Evolutionary conservation across 2,113 vertebrate species (phyloP), one percentile per base, ranked within the genome.

Genomic region (Nesogale talazaci): DNA sequence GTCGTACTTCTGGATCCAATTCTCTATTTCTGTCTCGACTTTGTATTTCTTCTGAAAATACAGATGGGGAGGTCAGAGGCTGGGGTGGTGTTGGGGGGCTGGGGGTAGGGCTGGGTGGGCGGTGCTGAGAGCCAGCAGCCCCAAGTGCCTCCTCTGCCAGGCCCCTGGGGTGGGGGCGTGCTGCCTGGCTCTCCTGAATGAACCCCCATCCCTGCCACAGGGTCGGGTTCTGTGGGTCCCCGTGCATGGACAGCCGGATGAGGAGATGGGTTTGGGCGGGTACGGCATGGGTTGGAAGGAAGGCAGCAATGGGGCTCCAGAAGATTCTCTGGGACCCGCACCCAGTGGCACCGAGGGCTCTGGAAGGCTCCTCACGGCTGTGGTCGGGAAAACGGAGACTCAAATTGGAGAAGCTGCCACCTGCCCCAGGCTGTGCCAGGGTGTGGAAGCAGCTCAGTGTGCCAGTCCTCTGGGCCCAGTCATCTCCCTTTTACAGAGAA

Each of bases 1-100:
- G 22, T 99, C 98, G 0, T 99, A 99, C 79, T 97, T 98, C 96
- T 98, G 97, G 84, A 99, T 97, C 98, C 99, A 98, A 94, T 98
- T 98, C 90, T 98, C 97, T 22, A 99, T 98, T 96, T 99, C 98
- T 0, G 12, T 97, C 94, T 99, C 98, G 57, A 98, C 19, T 94
- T 98, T 98, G 94, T 98, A 97, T 72, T 98, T 99, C 96, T 98
- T 98, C 99, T 99, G 91, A 85, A 96, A 93, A 63, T 15, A 19
- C 75, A 91, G 89, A 65, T 1, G 59, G 25, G 88, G 16, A 4
- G 74, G 27, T 78, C 25, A 27, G 36, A 15, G 22, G 42, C 17
- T 15, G n/a, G 57, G 2, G 25, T 8, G 42, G 63, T 61, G 17
- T n/a, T 46, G 42, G 42, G 46, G 46, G 46, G 46, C n/a, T n/a